Evolutionary conservation across 1,140 invertebrate genomes (phyloP), one percentile per base, ranked within the genome.

Genomic region (Euglossa dilemma): DNA sequence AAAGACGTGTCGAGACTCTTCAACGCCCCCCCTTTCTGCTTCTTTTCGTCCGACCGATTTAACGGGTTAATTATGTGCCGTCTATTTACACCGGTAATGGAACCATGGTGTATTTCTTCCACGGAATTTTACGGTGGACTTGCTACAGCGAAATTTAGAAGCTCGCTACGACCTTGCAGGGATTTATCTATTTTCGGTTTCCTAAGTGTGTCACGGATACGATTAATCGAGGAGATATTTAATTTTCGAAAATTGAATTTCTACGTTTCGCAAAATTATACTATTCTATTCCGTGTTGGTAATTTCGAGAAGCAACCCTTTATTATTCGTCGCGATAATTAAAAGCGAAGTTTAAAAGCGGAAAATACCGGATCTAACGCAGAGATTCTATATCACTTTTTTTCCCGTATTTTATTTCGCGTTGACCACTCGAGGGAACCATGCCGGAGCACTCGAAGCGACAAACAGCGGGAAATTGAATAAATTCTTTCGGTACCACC

Each of bases 1-100:
- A 47, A 61, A 59, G 52, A 87, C 86, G 86, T 84, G 86, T 87
- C 75, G 52, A 67, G 86, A 87, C 85, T 87, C 77, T 87, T 87
- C 76, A 87, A 80, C 64, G 59, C 7, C 45, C 50, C 14, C 28
- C 25, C 16, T 8, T 56, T 28, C 45, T 57, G 8, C 50, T 56
- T 52, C 43, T 57, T 43, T 64, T 72, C 25, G 43, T n/a, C 52
- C 54, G 18, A 20, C 14, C 23, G 63, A 67, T 72, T 54, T 66
- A 57, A 67, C 25, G 25, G 20, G 50, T 45, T 82, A 82, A 82
- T 82, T 82, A 82, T 57, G 9, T 57, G 36, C 52, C 59, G 59
- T 74, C 59, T 57, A 75, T 74, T 81, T 45, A 25, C 16, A 7
- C 16, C 52, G 20, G 16, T 67, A 76, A 76, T 59, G 54, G 45